phyloP scores from a whole-genome alignment of 2,797 vertebrate species.

The Spinus pinus region DNA sequence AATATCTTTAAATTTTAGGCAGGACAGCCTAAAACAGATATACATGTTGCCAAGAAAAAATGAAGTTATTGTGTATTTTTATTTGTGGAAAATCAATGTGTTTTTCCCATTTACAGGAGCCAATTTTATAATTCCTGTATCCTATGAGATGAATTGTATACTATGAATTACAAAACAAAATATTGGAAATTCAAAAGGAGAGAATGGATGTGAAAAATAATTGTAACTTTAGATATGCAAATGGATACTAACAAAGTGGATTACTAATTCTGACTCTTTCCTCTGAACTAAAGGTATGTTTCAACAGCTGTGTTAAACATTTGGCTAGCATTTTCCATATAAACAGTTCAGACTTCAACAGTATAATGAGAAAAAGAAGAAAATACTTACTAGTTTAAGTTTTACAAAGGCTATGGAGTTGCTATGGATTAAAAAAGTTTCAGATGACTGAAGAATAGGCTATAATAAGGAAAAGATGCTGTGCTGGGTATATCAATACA shows the following conservation, averaged over 20 bases:
- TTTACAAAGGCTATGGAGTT: background rate
- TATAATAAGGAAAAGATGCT: background rate
- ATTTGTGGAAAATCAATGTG: slow-evolving; percentile 9
- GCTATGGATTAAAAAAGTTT: background rate
- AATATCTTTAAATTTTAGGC: background rate
- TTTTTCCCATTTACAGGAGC: slow-evolving; percentile 2
- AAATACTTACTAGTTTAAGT: background rate
- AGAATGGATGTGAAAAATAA: slow-evolving; percentile 18
- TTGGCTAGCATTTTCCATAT: background rate
- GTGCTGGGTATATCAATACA: background rate
- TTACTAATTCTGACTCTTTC: background rate
- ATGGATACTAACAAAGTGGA: slow-evolving; percentile 1
- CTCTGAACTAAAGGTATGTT: slow-evolving; percentile 27
- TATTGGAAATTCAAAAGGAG: slow-evolving; percentile 27
- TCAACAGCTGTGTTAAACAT: slow-evolving; percentile 39
- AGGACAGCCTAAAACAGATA: background rate
- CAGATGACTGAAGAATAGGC: background rate
- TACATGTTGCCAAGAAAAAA: slow-evolving; percentile 13
- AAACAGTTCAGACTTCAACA: slow-evolving; percentile 48
- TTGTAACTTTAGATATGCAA: slow-evolving; percentile 22
- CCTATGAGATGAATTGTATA: background rate
- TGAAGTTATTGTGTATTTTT: background rate
- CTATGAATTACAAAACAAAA: background rate
- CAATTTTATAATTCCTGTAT: slow-evolving; percentile 1
- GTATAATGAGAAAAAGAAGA: background rate